Base-by-base conservation (phyloP, 1,140 invertebrate species). In the Microplitis demolitor region DNA sequence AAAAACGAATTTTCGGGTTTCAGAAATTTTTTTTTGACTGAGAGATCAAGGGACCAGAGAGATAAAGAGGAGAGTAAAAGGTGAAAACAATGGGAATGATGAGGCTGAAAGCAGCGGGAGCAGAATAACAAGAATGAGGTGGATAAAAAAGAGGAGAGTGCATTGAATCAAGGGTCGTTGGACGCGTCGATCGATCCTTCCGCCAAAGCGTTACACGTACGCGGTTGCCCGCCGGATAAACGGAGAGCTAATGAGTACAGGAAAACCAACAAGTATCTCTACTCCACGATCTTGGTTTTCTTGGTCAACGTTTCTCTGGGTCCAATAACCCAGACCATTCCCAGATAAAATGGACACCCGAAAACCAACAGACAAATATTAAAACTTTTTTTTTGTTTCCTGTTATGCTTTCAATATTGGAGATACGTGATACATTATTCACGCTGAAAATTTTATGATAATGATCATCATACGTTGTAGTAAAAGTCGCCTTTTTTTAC, bases 241-340 rank as follows among this genome's bases (percentile, higher is more conserved):
- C 70, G 61, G 50, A 66, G 70, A 45, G 74, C 74, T 75, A 75
- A 75, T 75, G 71, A 75, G 74, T 75, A 75, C 70, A 72, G 69
- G 67, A 70, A 72, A 70, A 75, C 70, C 67, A 14, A 69, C 24
- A 24, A 24, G 69, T 74, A 72, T 71, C 66, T 24, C 24, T 24
- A 35, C 34, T 69, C 51, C 61, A 60, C 69, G 69, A 6, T 39
- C 50, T 50, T 14, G 56, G n/a, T 39, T 45, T 64, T 69, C 61
- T 74, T 16, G 34, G 39, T 54, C 53, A 24, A 24, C 24, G 24
- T 24, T 35, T 66, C 34, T 66, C 54, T 60, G n/a, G 31, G 24
- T 67, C 71, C 51, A 35, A 24, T 35, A n/a, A 53, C 13, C 45
- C 45, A 50, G 13, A 13, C 13, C 2, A 54, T 14, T 9, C 16